These are phyloP conservation scores for Agonopterix alstromeriana DNA, from an alignment of 2,888 invertebrate species.

Conservation along the genomic window DNA sequence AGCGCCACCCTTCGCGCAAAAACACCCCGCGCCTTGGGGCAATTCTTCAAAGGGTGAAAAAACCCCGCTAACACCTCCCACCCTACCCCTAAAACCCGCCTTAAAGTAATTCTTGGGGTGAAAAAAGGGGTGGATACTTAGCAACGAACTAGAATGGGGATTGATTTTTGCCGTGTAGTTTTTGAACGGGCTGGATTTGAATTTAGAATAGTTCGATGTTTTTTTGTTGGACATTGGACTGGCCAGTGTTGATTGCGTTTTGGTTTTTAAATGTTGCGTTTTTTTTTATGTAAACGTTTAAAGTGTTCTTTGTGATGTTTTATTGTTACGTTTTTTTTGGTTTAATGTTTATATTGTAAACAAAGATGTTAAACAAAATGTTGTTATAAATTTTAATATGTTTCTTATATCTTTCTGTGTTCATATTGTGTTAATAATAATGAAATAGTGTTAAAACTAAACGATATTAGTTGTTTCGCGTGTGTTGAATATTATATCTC, in stretches of 20 bases:
- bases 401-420: too few species aligned
- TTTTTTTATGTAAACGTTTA: background rate
- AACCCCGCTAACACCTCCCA: conserved; percentile 40
- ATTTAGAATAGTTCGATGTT: conserved; percentile 12
- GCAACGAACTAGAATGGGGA: conserved; percentile 58
- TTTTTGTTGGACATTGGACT: conserved; percentile 1
- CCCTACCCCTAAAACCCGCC: conserved; percentile 51
- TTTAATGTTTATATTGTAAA: too few species aligned
- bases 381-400: too few species aligned
- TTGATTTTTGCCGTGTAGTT: conserved; percentile 44
- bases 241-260: conserved; percentile 6
- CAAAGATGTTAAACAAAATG: too few species aligned
- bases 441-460: too few species aligned
- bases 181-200: conserved; percentile 24
- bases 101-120: conserved; percentile 71
- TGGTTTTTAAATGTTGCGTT: background rate
- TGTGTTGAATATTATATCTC: too few species aligned
- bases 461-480: too few species aligned
- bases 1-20: conserved; percentile 35
- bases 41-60: conserved; percentile 77
- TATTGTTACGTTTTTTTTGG: background rate
- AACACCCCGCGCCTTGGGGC: conserved; percentile 66
- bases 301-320: background rate
- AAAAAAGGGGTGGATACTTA: conserved; percentile 74
- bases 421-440: too few species aligned